These are phyloP conservation scores for Caenorhabditis afra DNA, from an alignment of 2,888 invertebrate genomes.

Conservation along the genomic window DNA sequence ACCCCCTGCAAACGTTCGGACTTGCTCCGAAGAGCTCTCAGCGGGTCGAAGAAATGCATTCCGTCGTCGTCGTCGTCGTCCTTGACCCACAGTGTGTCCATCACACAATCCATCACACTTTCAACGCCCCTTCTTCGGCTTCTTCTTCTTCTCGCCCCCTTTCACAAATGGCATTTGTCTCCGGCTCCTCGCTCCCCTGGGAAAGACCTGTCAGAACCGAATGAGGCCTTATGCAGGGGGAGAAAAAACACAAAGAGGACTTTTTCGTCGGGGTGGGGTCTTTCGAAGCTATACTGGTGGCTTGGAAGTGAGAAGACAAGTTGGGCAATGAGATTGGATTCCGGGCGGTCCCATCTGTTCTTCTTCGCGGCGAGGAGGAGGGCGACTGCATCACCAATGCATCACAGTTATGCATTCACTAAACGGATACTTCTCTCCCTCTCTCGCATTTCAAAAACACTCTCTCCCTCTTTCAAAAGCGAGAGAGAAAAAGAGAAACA, in stretches of 20 bases:
- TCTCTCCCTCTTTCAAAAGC: background rate
- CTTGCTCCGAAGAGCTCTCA: too few relatives aligned
- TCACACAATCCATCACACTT: constrained; percentile 29
- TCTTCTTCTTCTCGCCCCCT: too few relatives aligned
- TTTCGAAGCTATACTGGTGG: too few relatives aligned
- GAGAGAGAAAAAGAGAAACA: constrained; percentile 3
- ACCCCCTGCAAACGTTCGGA: too few relatives aligned
- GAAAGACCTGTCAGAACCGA: too few relatives aligned
- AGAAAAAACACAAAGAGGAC: constrained; percentile 8
- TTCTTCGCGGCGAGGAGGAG: constrained; percentile 2
- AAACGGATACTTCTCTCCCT: constrained; percentile 18
- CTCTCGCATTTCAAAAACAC: constrained; percentile 39
- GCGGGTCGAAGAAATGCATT: too few relatives aligned
- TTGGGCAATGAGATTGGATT: too few relatives aligned
- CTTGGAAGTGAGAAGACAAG: too few relatives aligned
- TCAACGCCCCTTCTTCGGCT: constrained; percentile 17
- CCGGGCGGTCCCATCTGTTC: constrained; percentile 51
- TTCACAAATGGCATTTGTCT: too few relatives aligned
- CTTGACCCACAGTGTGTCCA: background rate
- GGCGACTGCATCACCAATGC: constrained; percentile 48
- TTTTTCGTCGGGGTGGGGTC: too few relatives aligned
- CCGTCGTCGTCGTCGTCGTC: too few relatives aligned
- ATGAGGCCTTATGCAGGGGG: background rate
- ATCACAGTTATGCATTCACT: constrained; percentile 57
- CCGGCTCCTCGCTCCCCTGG: too few relatives aligned